Evolutionary conservation across 2,113 vertebrate species (phyloP), one percentile per base, ranked within the genome.

Genomic region (Vireo altiloquus): DNA sequence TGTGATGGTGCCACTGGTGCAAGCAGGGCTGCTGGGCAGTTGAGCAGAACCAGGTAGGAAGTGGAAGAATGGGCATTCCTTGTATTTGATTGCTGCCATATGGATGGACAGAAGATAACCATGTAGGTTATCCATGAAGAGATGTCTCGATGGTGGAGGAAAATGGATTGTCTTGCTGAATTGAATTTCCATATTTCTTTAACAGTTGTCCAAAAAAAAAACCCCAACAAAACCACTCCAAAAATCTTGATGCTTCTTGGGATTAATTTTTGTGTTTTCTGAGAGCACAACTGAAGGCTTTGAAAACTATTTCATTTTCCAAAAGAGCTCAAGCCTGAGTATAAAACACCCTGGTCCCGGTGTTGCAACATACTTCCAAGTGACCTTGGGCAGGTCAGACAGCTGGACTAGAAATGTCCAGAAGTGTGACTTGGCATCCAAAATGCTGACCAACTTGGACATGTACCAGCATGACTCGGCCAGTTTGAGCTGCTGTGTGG

Each of bases 1-100:
- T 3, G 2, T 49, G 75, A 11, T 46, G 82, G 13, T 95, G 54
- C 33, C 3, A 4, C 42, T 79, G 39, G 9, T 79, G 12, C 0
- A 2, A 52, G 33, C 31, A 54, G 31, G 33, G 54, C 47, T 92
- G 39, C 59, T 1, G 18, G 22, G 21, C n/a, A 50, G 27, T 21
- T 91, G 53, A 52, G 27, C 31, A 65, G 37, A 87, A 33, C 35
- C 15, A 50, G 19, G 9, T 47, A 20, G 61, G n/a, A 84, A 50
- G 30, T 25, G 46, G 11, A 54, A 89, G 39, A 71, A 54, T 11
- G 44, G 27, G 1, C 57, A 52, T 68, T 94, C 37, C 27, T 94
- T 20, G 6, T 6, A 7, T 82, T 56, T 2, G 1, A 6, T 11
- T 13, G 13, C n/a, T n/a, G n/a, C n/a, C n/a, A n/a, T n/a, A n/a